These are phyloP conservation scores for Dromas ardeola DNA, from an alignment of 2,113 vertebrate species.

Conservation along the genomic window DNA sequence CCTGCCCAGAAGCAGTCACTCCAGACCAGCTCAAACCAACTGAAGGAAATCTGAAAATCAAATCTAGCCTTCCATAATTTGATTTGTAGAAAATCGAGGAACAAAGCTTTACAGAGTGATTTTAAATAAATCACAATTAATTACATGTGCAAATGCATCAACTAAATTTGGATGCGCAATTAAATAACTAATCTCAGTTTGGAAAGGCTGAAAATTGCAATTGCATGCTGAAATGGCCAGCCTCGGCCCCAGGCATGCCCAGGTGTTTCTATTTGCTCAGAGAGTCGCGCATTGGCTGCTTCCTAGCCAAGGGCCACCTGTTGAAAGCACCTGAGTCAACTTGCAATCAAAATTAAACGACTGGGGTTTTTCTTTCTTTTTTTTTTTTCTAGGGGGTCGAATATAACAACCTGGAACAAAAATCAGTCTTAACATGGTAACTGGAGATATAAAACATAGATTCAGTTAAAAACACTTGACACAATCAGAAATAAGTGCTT, in stretches of 20 bases:
- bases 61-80: background rate
- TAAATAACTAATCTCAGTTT: background rate
- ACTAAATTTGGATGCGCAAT: background rate
- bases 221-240: background rate
- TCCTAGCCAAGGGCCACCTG: background rate
- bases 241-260: background rate
- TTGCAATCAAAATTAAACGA: background rate
- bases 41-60: background rate
- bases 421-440: background rate
- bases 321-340: background rate
- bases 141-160: constrained; percentile 9
- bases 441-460: background rate
- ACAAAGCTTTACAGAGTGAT: background rate
- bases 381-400: background rate
- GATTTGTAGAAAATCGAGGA: constrained; percentile 7
- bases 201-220: constrained; percentile 21
- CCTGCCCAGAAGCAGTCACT: background rate
- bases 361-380: background rate
- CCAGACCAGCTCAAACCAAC: background rate
- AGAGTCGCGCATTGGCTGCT: background rate
- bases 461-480: background rate
- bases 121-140: constrained; percentile 53
- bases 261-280: background rate
- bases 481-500: background rate
- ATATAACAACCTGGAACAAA: background rate